These are phyloP conservation scores for Temnopleurus reevesii DNA, from an alignment of 53 echinoderm and acorn worm species.

Conservation along the genomic window DNA sequence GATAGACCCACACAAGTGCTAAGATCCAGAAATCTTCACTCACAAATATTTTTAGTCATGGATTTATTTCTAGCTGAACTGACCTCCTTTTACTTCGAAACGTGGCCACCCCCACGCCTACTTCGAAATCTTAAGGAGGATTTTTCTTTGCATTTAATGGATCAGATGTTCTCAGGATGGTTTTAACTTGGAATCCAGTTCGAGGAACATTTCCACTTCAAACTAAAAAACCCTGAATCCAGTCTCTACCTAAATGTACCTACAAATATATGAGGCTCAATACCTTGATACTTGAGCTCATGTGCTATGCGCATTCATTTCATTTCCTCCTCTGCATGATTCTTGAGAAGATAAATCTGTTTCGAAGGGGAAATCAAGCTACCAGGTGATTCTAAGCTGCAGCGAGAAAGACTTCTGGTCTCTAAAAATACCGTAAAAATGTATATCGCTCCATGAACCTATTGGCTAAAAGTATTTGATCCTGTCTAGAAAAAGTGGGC, in stretches of 20 bases:
- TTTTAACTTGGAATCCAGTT: neutral
- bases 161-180: neutral
- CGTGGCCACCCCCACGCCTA: neutral
- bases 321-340: neutral
- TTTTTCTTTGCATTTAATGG: neutral
- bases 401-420: neutral
- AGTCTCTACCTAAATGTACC: neutral
- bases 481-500: too few species aligned
- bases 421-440: neutral
- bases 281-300: neutral
- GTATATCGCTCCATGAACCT: neutral
- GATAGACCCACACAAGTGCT: neutral
- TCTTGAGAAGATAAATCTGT: neutral
- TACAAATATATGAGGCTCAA: too few species aligned
- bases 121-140: neutral
- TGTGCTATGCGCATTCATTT: neutral
- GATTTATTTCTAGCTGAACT: conserved; percentile 28
- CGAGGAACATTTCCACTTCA: neutral
- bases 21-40: conserved; percentile 9
- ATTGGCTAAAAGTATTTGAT: too few species aligned
- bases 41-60: conserved; percentile 40
- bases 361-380: neutral
- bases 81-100: conserved; percentile 9
- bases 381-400: neutral
- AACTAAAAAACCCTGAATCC: neutral